These are phyloP conservation scores for Cebidichthys violaceus DNA, from an alignment of 2,113 vertebrate species.

Conservation along the genomic window DNA sequence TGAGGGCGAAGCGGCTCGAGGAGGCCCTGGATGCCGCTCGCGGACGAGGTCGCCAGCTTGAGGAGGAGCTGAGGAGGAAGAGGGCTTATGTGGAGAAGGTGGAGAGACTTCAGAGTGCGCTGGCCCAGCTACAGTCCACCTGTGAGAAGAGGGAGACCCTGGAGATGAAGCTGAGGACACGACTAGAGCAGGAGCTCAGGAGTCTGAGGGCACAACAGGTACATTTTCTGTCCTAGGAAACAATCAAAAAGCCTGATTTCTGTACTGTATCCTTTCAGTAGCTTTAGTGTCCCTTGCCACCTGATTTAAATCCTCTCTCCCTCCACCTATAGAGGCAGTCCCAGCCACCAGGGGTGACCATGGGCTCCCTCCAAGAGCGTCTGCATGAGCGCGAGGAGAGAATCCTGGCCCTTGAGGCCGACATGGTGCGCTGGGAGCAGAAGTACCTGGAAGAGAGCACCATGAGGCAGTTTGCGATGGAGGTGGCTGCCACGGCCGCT, in stretches of 20 bases:
- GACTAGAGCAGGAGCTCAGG: conserved; percentile 96
- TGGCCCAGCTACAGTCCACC: conserved; percentile 95
- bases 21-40: conserved; percentile 91
- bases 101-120: conserved; percentile 93
- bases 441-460: conserved; percentile 98
- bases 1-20: conserved; percentile 89
- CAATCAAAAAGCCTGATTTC: not conserved
- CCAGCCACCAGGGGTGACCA: conserved; percentile 75
- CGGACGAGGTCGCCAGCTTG: conserved; percentile 87
- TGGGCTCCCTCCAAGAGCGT: conserved; percentile 90
- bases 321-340: conserved; percentile 86
- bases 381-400: conserved; percentile 95
- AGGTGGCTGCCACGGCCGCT: conserved; percentile 94
- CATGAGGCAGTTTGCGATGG: conserved; percentile 99
- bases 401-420: conserved; percentile 94
- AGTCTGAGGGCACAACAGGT: conserved; percentile 96
- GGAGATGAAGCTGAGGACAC: conserved; percentile 92
- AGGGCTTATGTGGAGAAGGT: conserved; percentile 97
- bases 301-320: not conserved
- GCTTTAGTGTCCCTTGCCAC: not conserved
- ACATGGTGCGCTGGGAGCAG: conserved; percentile 99
- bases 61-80: conserved; percentile 94
- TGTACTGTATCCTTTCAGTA: not conserved
- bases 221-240: conserved; percentile 2
- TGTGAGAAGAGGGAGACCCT: conserved; percentile 96